Conservation (phyloP, 2,888 invertebrate species). For the Cistogaster globosa region DNA sequence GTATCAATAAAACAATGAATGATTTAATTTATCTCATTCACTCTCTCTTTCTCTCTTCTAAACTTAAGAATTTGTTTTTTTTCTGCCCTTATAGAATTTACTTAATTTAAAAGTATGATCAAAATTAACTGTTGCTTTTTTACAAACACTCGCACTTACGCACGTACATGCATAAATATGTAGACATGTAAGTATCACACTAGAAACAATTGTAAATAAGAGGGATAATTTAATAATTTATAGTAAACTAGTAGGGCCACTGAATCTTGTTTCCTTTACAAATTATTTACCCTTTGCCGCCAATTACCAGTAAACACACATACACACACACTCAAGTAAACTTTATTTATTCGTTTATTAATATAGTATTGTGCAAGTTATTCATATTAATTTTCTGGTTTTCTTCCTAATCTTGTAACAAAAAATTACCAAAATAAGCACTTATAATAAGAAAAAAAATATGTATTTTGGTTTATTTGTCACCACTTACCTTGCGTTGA, state of each 20-base stretch:
- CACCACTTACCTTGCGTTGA: slow-evolving; percentile 92
- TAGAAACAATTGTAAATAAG: slow-evolving; percentile 13
- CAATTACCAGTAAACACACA: slow-evolving; percentile 26
- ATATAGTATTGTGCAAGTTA: background rate
- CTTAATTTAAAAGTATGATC: slow-evolving; percentile 9
- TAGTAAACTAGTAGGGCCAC: slow-evolving; percentile 17
- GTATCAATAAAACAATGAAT: slow-evolving; percentile 1
- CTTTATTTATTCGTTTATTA: background rate
- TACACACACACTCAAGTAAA: background rate
- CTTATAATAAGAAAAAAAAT: background rate
- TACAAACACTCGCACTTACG: background rate
- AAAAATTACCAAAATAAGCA: slow-evolving; percentile 19
- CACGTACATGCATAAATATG: background rate
- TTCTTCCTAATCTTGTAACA: slow-evolving; percentile 24
- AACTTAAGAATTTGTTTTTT: background rate
- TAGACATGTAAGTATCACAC: background rate
- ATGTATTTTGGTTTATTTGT: slow-evolving; percentile 60
- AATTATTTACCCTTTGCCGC: slow-evolving; percentile 48
- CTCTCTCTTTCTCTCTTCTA: slow-evolving; percentile 8
- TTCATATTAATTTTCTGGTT: slow-evolving; percentile 52
- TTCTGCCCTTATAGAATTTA: background rate
- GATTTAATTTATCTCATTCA: background rate
- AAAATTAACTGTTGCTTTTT: slow-evolving; percentile 49
- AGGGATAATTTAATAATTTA: slow-evolving; percentile 40
- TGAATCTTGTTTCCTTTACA: slow-evolving; percentile 23